A percentile compares a stretch with the other conserved stretches of the same genome.
phyloP scores from a whole-genome alignment of 2,797 vertebrate genomes.

The Chloroceryle amazona region DNA sequence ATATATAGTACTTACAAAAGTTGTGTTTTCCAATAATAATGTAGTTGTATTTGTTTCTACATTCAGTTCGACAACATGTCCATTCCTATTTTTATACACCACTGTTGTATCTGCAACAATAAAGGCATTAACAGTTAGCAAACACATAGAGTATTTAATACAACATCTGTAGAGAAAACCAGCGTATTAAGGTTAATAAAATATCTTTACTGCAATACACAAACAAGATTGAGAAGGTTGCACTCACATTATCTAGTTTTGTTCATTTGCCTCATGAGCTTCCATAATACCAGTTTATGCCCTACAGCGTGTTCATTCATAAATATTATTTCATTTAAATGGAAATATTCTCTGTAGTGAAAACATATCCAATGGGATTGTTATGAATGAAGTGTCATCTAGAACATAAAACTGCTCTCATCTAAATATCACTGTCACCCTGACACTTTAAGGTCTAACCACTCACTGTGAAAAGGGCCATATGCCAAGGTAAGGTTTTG shows the following conservation, averaged over 20 bases:
- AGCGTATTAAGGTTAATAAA: neutral
- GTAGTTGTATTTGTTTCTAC: slow-evolving; percentile 90
- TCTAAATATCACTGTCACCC: neutral
- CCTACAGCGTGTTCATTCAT: neutral
- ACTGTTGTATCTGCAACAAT: slow-evolving; percentile 91
- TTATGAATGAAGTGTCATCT: neutral
- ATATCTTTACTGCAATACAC: neutral
- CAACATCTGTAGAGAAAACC: slow-evolving; percentile 21
- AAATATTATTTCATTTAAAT: neutral
- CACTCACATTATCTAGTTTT: neutral
- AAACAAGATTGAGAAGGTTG: neutral
- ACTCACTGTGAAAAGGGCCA: neutral
- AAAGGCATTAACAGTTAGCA: slow-evolving; percentile 72
- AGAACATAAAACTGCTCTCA: neutral
- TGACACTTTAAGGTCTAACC: neutral
- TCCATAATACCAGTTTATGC: neutral
- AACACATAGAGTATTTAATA: slow-evolving; percentile 30
- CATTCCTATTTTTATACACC: slow-evolving; percentile 93
- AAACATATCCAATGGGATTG: neutral
- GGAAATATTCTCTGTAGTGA: neutral
- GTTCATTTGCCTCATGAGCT: neutral
- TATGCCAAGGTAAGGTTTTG: neutral
- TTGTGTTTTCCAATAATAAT: slow-evolving; percentile 91
- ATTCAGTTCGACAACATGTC: slow-evolving; percentile 94
- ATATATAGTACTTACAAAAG: slow-evolving; percentile 90